Conservation (phyloP, 2,113 vertebrate genomes). For the Shinisaurus crocodilurus region DNA sequence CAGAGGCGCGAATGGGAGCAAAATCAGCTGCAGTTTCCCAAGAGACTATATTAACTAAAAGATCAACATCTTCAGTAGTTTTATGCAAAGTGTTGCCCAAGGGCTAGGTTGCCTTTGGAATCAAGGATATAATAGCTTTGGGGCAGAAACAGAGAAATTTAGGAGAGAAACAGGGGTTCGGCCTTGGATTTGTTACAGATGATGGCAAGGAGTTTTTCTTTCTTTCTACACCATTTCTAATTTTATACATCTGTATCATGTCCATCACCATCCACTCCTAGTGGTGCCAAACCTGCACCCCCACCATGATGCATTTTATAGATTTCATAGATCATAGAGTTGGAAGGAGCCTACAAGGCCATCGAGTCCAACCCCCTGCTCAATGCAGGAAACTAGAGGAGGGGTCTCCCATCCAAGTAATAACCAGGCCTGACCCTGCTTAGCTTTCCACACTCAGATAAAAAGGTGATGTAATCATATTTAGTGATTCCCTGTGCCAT, state of each 20-base stretch:
- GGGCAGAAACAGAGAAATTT: background rate
- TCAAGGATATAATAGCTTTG: background rate
- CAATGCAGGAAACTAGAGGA: too few relatives aligned
- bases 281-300: background rate
- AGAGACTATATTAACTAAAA: background rate
- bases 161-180: background rate
- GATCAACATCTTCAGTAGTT: background rate
- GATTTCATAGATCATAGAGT: too few relatives aligned
- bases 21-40: too few relatives aligned
- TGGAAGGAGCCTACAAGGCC: too few relatives aligned
- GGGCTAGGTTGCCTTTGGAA: background rate
- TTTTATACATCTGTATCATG: background rate
- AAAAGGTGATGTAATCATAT: background rate
- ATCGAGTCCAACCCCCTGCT: too few relatives aligned
- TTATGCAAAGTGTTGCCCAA: background rate
- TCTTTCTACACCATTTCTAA: background rate
- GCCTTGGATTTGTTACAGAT: background rate
- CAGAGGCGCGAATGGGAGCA: background rate
- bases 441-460: too few relatives aligned
- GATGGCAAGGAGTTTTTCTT: background rate
- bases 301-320: background rate
- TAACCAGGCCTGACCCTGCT: too few relatives aligned
- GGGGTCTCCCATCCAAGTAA: too few relatives aligned
- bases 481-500: background rate
- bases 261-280: background rate